Evolutionary conservation across 2,797 vertebrate species (phyloP).

Genomic region (Oreonectes daqikongensis): DNA sequence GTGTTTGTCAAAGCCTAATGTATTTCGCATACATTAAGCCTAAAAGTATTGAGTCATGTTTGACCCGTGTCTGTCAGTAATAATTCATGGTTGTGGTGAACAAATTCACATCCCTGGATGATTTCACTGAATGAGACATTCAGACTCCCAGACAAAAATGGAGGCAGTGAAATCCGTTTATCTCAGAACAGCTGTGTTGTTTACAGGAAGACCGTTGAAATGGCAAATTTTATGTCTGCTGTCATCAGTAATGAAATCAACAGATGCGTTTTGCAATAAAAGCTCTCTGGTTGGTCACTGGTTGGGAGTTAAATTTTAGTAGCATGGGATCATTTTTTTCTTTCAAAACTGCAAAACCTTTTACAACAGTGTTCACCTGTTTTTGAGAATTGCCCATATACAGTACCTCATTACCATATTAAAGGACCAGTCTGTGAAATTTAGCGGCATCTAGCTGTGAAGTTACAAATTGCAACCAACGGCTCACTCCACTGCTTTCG

Average conservation of each 20-base stretch:
- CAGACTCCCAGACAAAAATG: constrained; percentile 9
- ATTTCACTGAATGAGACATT: constrained; percentile 26
- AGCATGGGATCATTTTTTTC: background rate
- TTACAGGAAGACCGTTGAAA: constrained; percentile 19
- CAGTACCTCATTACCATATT: no score
- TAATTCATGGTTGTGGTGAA: background rate
- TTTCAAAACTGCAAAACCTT: no score
- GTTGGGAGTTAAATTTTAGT: background rate
- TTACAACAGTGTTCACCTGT: no score
- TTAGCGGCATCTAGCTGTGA: no score
- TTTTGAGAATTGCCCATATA: no score
- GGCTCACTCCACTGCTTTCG: no score
- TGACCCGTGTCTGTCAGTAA: background rate
- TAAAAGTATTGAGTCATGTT: background rate
- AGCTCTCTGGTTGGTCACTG: background rate
- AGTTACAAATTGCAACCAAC: no score
- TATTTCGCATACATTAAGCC: background rate
- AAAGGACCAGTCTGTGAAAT: no score
- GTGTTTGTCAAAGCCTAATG: background rate
- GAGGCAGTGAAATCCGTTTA: constrained; percentile 36
- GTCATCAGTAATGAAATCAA: background rate
- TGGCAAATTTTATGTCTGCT: background rate
- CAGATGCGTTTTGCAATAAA: background rate
- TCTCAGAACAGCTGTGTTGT: constrained; percentile 18
- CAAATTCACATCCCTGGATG: constrained; percentile 4